These are phyloP conservation scores for Leptura quadrifasciata DNA, from an alignment of 2,888 invertebrate genomes.

Conservation along the genomic window DNA sequence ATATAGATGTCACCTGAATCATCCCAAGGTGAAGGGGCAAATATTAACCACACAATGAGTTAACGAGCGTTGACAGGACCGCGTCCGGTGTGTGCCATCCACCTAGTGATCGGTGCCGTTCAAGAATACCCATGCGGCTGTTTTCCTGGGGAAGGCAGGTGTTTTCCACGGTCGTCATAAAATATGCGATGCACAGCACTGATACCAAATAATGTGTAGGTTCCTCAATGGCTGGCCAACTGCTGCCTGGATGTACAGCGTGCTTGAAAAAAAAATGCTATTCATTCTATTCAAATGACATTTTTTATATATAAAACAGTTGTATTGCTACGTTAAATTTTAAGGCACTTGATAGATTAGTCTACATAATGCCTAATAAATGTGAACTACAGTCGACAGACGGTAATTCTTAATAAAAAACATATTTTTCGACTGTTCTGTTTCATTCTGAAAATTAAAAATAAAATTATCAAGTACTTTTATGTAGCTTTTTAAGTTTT, in stretches of 20 bases:
- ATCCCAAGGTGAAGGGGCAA: constrained; percentile 34
- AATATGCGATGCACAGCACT: constrained; percentile 59
- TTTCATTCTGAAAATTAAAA: no score
- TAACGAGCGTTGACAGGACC: constrained; percentile 45
- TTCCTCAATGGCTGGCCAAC: constrained; percentile 47
- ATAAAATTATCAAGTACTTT: no score
- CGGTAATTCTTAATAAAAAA: no score
- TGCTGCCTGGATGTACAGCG: constrained; percentile 40
- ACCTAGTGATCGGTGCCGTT: constrained; percentile 32
- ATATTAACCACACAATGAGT: constrained; percentile 35
- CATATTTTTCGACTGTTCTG: no score
- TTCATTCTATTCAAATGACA: constrained; percentile 1
- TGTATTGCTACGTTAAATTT: background rate
- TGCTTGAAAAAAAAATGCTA: constrained; percentile 22
- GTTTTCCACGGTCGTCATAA: constrained; percentile 61
- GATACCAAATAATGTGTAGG: constrained; percentile 53
- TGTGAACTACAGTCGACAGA: no score
- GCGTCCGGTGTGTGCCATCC: constrained; percentile 39
- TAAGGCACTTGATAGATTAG: background rate
- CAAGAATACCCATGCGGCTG: constrained; percentile 51
- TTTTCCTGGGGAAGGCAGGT: constrained; percentile 61
- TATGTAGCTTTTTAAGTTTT: no score
- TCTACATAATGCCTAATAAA: no score
- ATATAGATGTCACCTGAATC: constrained; percentile 43
- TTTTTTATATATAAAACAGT: constrained; percentile 3